Evolutionary conservation across 2,888 invertebrate genomes (phyloP).

Genomic region (Ceriagrion tenellum): DNA sequence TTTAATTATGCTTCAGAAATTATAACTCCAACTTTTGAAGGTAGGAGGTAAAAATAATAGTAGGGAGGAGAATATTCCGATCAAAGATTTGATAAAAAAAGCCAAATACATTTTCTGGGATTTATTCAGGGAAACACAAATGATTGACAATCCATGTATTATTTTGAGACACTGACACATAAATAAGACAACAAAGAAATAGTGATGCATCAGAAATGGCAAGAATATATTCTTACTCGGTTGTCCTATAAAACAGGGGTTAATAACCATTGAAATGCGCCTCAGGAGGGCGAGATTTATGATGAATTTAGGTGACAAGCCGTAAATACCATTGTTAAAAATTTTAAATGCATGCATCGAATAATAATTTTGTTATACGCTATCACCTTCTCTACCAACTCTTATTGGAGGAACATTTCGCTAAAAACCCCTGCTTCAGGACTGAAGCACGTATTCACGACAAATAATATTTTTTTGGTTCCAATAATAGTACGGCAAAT

Average conservation of each 20-base stretch:
- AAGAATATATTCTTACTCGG: not conserved
- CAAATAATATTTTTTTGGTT: slow-evolving; percentile 17
- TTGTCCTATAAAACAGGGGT: not conserved
- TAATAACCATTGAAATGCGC: not conserved
- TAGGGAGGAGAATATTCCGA: no score
- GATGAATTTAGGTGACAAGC: no score
- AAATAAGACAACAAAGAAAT: not conserved
- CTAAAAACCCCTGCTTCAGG: not conserved
- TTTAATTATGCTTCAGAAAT: no score
- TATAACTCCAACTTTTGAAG: no score
- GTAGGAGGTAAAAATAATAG: no score
- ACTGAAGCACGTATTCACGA: not conserved
- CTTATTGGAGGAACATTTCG: not conserved
- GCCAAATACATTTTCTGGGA: not conserved
- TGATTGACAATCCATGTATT: not conserved
- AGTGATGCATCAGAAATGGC: not conserved
- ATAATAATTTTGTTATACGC: not conserved
- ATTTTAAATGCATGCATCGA: not conserved
- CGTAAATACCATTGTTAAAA: not conserved
- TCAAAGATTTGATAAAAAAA: not conserved
- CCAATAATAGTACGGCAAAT: not conserved
- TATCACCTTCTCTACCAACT: not conserved
- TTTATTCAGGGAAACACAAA: not conserved
- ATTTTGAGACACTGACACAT: not conserved
- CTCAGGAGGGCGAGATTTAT: not conserved